These are phyloP conservation scores for Argentina silus DNA, from an alignment of 2,797 vertebrate genomes.

Conservation along the genomic window DNA sequence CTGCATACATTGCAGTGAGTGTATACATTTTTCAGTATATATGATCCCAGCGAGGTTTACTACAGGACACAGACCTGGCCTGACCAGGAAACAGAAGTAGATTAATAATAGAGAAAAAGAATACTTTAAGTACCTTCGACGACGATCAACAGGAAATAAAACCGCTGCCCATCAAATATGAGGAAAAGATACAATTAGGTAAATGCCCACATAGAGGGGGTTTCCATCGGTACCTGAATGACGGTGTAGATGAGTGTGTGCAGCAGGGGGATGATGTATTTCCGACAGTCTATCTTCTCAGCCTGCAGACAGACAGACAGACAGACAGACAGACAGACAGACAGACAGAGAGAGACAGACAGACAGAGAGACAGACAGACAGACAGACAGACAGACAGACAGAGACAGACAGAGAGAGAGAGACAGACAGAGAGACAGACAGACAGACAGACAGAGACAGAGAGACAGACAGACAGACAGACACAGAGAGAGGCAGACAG, in stretches of 20 bases:
- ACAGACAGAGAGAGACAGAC: background rate
- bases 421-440: slow-evolving; percentile 24
- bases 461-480: background rate
- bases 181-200: background rate
- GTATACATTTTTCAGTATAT: too few species aligned
- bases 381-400: background rate
- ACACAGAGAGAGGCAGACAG: background rate
- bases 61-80: background rate
- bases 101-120: too few species aligned
- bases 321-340: slow-evolving; percentile 16
- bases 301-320: slow-evolving; percentile 73
- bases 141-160: background rate
- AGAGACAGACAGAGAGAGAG: background rate
- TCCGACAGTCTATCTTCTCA: slow-evolving; percentile 79
- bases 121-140: too few species aligned
- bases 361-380: background rate
- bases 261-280: slow-evolving; percentile 88
- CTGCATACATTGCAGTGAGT: too few species aligned
- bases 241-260: slow-evolving; percentile 92
- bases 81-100: background rate
- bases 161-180: background rate
- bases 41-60: too few species aligned
- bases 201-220: background rate
- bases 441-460: slow-evolving; percentile 5
- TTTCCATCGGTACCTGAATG: slow-evolving; percentile 79